These are phyloP conservation scores for Melanerpes aurifrons DNA, from an alignment of 2,113 vertebrate genomes.

Conservation along the genomic window DNA sequence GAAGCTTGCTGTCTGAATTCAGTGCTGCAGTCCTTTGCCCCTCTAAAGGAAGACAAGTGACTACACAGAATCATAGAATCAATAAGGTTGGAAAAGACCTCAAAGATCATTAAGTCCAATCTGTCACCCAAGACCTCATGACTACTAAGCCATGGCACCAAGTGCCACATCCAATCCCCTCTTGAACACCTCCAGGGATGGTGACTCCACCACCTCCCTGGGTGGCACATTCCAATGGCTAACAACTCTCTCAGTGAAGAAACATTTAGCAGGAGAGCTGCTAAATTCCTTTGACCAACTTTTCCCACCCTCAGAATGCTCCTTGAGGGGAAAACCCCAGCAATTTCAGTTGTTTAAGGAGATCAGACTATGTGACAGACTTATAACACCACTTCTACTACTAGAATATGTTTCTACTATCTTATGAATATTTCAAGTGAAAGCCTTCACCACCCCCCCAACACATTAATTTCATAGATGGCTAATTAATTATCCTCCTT, in stretches of 20 bases:
- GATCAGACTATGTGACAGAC: background rate
- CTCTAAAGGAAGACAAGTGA: background rate
- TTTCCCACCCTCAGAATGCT: background rate
- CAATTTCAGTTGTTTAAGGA: background rate
- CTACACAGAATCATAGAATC: background rate
- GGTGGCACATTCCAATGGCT: no score
- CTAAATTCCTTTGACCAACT: background rate
- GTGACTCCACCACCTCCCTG: no score
- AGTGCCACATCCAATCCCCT: no score
- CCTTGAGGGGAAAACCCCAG: background rate
- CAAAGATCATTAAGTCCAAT: no score
- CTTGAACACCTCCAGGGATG: no score
- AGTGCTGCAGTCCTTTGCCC: accelerated
- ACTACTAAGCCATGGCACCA: no score
- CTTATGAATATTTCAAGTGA: background rate
- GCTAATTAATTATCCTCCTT: conserved; percentile 67
- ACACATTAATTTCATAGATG: conserved; percentile 52
- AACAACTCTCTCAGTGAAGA: no score
- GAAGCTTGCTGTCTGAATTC: background rate
- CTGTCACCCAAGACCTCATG: no score
- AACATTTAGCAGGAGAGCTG: background rate
- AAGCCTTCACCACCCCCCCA: background rate
- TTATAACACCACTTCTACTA: background rate
- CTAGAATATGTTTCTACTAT: background rate
- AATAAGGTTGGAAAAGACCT: no score